A percentile compares a stretch with the other conserved stretches of the same genome.
phyloP scores from a whole-genome alignment of 2,888 invertebrate species.

The Cheilosia scutellata region DNA sequence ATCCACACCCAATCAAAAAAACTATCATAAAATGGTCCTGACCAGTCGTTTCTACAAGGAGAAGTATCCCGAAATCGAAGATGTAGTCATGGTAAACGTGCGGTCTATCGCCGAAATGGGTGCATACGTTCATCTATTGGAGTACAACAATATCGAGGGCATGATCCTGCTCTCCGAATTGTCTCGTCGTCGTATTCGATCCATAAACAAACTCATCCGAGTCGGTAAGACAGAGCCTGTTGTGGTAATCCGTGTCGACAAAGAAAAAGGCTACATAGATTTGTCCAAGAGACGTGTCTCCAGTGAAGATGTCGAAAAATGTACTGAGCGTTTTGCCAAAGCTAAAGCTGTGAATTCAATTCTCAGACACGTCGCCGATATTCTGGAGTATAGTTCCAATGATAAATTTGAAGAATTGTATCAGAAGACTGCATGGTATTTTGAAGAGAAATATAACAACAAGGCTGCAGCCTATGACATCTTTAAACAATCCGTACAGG shows the following conservation, averaged over 20 bases:
- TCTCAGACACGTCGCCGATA: slow-evolving; percentile 97
- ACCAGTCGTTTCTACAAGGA: slow-evolving; percentile 98
- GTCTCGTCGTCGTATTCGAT: slow-evolving; percentile 98
- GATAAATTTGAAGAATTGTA: slow-evolving; percentile 98
- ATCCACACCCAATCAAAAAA: slow-evolving; percentile 16
- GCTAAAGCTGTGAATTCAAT: slow-evolving; percentile 99
- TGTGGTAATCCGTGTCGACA: slow-evolving; percentile 99
- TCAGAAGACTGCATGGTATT: slow-evolving; percentile 98
- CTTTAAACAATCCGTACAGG: slow-evolving; percentile 98
- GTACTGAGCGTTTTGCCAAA: slow-evolving; percentile 99
- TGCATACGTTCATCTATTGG: slow-evolving; percentile 98
- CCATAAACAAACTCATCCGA: slow-evolving; percentile 99
- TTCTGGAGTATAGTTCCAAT: slow-evolving; percentile 95
- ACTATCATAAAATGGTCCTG: slow-evolving; percentile 89
- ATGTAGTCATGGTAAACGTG: slow-evolving; percentile 99
- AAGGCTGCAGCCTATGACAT: slow-evolving; percentile 98
- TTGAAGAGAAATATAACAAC: slow-evolving; percentile 98
- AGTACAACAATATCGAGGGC: slow-evolving; percentile 99
- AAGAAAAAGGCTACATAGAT: slow-evolving; percentile 99
- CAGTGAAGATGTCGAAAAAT: slow-evolving; percentile 98
- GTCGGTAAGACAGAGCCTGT: slow-evolving; percentile 99
- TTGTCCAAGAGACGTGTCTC: slow-evolving; percentile 99
- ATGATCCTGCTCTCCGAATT: slow-evolving; percentile 99
- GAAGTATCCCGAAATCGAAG: slow-evolving; percentile 98
- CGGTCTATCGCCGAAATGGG: slow-evolving; percentile 99